Evolutionary conservation across 2,113 vertebrate genomes (phyloP), one percentile per base, ranked within the genome.

Genomic region (Peromyscus maniculatus): DNA sequence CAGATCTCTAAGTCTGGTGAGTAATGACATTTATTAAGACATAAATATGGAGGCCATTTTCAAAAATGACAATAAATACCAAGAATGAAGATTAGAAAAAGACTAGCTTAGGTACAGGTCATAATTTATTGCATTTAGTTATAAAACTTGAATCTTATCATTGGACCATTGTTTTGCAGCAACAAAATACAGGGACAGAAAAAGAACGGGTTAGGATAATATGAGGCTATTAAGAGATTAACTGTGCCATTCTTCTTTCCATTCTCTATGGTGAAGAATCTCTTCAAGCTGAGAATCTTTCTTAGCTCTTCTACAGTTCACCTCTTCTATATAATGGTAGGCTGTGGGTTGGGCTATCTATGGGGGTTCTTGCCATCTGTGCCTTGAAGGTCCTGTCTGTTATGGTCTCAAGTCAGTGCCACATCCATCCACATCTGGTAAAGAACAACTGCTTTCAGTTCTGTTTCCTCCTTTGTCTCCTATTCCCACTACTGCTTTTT

Each of bases 11-110:
- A 7, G 31, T 33, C 13, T 86, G 49, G 39, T 64, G 78, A 28
- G 87, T 28, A 97, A 92, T 78, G 52, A 77, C 28, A 90, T 8
- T 77, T 52, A 72, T 52, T 92, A 72, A 92, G 66, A 43, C 49
- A 64, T 24, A 72, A 87, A n/a, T 33, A 55, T 39, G 79, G 77
- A 46, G 3, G 12, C 26, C 94, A n/a, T 19, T 52, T 49, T 1
- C 43, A 19, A 39, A 88, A 69, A 77, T 89, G 55, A 82, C 33
- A 86, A 3, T 78, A 66, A 91, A 80, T 22, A 31, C 21, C 22
- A 4, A 19, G 69, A 74, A 64, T 52, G 55, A 90, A 21, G 4
- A 87, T 6, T 69, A 16, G 4, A 26, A 33, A 94, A 46, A 72
- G 26, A 89, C 92, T 78, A 57, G 36, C 39, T 79, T 21, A 52